Percentiles rank a stretch among this genome's conserved stretches.
phyloP scores from a whole-genome alignment of 2,113 vertebrate species.

The Sprattus sprattus region DNA sequence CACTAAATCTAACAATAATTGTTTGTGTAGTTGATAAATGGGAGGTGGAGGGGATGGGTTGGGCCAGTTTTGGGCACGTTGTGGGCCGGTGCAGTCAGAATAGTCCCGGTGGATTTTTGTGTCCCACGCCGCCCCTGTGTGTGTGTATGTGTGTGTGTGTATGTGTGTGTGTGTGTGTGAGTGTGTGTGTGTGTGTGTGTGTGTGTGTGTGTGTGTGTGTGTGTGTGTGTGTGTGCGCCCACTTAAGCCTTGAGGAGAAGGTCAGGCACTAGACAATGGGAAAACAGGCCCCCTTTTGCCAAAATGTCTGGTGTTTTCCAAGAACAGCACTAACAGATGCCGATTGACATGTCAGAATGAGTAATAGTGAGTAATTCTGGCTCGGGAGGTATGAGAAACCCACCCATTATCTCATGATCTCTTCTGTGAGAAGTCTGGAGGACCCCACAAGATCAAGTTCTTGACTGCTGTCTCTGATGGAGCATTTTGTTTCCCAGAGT shows the following conservation, averaged over 20 bases:
- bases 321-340: conserved; percentile 34
- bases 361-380: conserved; percentile 32
- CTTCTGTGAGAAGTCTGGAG: background rate
- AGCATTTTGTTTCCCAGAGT: background rate
- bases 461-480: background rate
- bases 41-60: too few relatives aligned
- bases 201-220: background rate
- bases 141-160: conserved; percentile 3
- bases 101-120: too few relatives aligned
- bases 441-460: background rate
- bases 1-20: too few relatives aligned
- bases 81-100: too few relatives aligned
- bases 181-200: conserved; percentile 3
- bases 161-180: conserved; percentile 22
- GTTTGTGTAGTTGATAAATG: too few relatives aligned
- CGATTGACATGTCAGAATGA: conserved; percentile 46
- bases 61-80: too few relatives aligned
- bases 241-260: background rate
- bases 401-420: conserved; percentile 40
- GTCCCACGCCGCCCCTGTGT: too few relatives aligned
- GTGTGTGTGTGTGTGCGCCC: background rate
- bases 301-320: conserved; percentile 30
- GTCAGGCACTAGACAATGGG: background rate
- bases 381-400: conserved; percentile 40
- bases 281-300: conserved; percentile 2